phyloP scores from a whole-genome alignment of 2,113 vertebrate species.

The Emberiza fucata region DNA sequence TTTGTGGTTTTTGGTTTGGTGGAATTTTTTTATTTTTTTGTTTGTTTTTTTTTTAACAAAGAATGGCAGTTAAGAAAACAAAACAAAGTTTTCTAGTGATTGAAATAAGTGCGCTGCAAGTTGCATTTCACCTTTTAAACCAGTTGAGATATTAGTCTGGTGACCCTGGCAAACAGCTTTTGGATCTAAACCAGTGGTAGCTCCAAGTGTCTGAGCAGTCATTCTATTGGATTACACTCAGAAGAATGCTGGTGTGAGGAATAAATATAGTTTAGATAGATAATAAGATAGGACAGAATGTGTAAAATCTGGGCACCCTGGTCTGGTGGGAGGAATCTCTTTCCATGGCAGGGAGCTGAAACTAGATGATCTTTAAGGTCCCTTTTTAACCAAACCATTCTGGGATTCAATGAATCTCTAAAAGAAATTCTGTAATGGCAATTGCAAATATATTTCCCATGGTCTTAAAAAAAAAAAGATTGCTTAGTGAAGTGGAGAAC shows the following conservation, averaged over 20 bases:
- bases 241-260: neutral
- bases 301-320: neutral
- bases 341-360: neutral
- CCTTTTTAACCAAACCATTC: neutral
- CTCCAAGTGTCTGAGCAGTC: neutral
- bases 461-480: neutral
- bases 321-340: neutral
- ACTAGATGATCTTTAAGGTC: neutral
- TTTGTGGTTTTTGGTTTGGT: too few relatives aligned
- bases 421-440: neutral
- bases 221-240: neutral
- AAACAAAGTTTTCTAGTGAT: neutral
- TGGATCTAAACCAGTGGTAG: neutral
- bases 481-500: slow-evolving; percentile 19
- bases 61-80: neutral
- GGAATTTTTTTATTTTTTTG: neutral
- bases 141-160: neutral
- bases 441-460: slow-evolving; percentile 9
- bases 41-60: neutral
- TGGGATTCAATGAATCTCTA: neutral
- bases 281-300: neutral
- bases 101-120: neutral
- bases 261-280: neutral
- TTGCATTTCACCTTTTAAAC: neutral
- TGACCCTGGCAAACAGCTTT: neutral